A percentile compares a stretch with the other conserved stretches of the same genome.
Conservation (phyloP, 1,140 invertebrate genomes). For the Brachionus manjavacas region DNA sequence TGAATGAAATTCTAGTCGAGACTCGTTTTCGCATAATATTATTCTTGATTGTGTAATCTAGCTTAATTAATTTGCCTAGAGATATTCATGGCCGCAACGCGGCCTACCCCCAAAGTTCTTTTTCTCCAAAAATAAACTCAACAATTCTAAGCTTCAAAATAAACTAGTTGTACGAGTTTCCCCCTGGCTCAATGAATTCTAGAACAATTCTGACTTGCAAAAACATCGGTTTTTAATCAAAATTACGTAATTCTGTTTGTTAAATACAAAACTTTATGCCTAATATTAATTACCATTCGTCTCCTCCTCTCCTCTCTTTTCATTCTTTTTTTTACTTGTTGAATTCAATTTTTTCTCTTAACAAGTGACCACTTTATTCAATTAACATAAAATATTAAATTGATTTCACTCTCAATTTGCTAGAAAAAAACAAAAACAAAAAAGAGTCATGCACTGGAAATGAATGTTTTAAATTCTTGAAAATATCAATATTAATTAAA, state of each 20-base stretch:
- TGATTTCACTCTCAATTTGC: too few relatives aligned
- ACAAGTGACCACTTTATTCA: too few relatives aligned
- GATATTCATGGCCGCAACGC: not conserved
- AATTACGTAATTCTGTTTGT: not conserved
- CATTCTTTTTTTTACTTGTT: too few relatives aligned
- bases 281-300: not conserved
- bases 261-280: not conserved
- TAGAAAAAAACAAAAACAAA: too few relatives aligned
- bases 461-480: too few relatives aligned
- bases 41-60: slow-evolving; percentile 6
- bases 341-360: too few relatives aligned
- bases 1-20: slow-evolving; percentile 28
- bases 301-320: too few relatives aligned
- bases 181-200: not conserved
- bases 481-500: too few relatives aligned
- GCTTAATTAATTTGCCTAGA: slow-evolving; percentile 26
- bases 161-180: not conserved
- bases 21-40: slow-evolving; percentile 5
- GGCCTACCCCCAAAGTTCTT: not conserved
- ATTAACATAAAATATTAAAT: too few relatives aligned
- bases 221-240: not conserved
- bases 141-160: not conserved
- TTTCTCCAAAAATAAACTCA: not conserved
- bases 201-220: not conserved
- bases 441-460: too few relatives aligned